Base-by-base conservation (phyloP, 2,113 vertebrate species). In the Leptosomus discolor region DNA sequence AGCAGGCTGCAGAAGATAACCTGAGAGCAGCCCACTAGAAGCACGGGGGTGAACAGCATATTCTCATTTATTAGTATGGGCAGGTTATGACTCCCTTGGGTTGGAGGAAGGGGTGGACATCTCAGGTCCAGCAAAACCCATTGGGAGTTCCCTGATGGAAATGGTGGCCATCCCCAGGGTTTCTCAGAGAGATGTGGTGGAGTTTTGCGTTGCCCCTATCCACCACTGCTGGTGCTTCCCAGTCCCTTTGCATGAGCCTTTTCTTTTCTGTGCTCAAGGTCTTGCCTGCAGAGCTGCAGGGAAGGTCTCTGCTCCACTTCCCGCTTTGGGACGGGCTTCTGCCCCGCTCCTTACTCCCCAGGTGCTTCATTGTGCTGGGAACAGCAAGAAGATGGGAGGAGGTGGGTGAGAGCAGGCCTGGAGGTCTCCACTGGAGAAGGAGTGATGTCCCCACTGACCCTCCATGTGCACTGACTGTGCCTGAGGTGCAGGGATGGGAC, bases 361-460 rank as follows among this genome's bases (percentile, higher is more conserved):
- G 29, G 12, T 6, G 3, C 30, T n/a, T n/a, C 0, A 0, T 5
- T 4, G 43, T 39, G 65, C 57, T 79, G 58, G 24, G 34, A 2
- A 41, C 50, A 21, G 34, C 0, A 0, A 27, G 70, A 14, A 9
- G 37, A 5, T 12, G 34, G 34, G 77, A 69, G 36, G 12, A 71
- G 77, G 5, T 20, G 45, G 29, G 34, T 39, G 77, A 19, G 5
- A 19, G 69, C 64, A 57, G 73, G 15, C 4, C 67, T 3, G 1
- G 54, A 36, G 15, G 7, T 48, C 32, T 32, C 30, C 53, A 4
- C 8, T 1, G 3, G 19, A 17, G 56, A 20, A 16, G 15, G 41
- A n/a, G 7, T 0, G n/a, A 3, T 57, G 81, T 92, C 69, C 69
- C 65, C 67, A n/a, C 48, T 12, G 36, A 8, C 9, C n/a, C 36